These are phyloP conservation scores for Gonatopus flavifemur DNA, from an alignment of 1,140 invertebrate genomes.

Conservation along the genomic window DNA sequence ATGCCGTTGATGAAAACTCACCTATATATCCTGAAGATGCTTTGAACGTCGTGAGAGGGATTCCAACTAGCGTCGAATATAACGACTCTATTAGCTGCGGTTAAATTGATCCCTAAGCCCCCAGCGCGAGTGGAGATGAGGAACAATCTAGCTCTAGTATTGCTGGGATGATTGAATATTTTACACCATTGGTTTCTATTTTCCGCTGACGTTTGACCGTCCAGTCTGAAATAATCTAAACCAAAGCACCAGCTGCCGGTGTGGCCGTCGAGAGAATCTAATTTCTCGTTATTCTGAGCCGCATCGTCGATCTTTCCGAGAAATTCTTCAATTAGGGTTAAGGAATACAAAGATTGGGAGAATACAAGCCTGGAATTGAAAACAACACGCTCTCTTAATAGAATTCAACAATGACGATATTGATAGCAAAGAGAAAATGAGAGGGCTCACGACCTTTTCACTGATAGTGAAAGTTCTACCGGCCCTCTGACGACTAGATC, in stretches of 20 bases:
- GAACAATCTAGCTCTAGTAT: constrained; percentile 83
- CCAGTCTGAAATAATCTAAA: constrained; percentile 88
- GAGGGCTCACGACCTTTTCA: no score
- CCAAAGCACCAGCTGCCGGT: constrained; percentile 75
- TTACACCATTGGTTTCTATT: constrained; percentile 77
- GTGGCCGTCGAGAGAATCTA: constrained; percentile 53
- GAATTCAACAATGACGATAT: constrained; percentile 2
- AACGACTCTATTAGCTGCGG: constrained; percentile 93
- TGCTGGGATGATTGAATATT: constrained; percentile 80
- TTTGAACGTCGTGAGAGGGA: constrained; percentile 96
- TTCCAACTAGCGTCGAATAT: constrained; percentile 99
- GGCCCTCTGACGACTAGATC: no score
- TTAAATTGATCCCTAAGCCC: constrained; percentile 92
- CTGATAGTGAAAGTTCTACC: no score
- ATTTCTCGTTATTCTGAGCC: constrained; percentile 55
- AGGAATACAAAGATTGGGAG: constrained; percentile 83
- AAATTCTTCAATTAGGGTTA: constrained; percentile 90
- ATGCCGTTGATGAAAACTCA: constrained; percentile 16
- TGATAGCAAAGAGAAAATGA: no score
- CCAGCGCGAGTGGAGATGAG: constrained; percentile 96
- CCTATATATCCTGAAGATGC: constrained; percentile 94
- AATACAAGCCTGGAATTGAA: constrained; percentile 77
- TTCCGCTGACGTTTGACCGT: constrained; percentile 82
- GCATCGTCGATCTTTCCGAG: constrained; percentile 71
- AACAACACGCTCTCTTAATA: constrained; percentile 11